A percentile compares a stretch with the other conserved stretches of the same genome.
These are phyloP conservation scores for Sarcophaga carnaria DNA, from an alignment of 2,888 invertebrate species.

Conservation along the genomic window DNA sequence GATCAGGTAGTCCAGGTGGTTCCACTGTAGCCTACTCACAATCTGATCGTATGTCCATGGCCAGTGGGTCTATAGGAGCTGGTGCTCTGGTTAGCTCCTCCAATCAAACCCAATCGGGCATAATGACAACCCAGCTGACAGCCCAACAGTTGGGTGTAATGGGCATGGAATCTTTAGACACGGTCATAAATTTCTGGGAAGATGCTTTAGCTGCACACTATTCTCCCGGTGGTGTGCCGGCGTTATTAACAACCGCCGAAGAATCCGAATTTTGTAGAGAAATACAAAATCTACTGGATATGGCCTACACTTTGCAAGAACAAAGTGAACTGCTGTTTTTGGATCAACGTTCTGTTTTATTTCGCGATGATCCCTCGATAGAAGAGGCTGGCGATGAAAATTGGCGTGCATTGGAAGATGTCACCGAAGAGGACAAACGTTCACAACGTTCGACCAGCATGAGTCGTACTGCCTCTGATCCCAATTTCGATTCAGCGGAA, in stretches of 20 bases:
- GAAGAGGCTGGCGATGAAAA: conserved; percentile 79
- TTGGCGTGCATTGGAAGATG: conserved; percentile 68
- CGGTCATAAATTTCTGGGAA: conserved; percentile 97
- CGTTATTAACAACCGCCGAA: conserved; percentile 90
- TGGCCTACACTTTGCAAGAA: conserved; percentile 92
- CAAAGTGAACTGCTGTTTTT: conserved; percentile 93
- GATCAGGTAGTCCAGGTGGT: conserved; percentile 84
- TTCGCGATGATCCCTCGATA: conserved; percentile 89
- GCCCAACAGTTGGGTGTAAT: conserved; percentile 94
- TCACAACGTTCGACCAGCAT: conserved; percentile 76
- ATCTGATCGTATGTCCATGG: conserved; percentile 87
- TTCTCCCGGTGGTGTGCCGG: conserved; percentile 82
- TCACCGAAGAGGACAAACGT: conserved; percentile 74
- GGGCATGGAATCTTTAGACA: conserved; percentile 96
- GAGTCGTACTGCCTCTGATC: conserved; percentile 81
- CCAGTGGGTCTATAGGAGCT: conserved; percentile 86
- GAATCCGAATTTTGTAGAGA: conserved; percentile 93
- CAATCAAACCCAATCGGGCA: conserved; percentile 60
- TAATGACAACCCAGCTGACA: conserved; percentile 85
- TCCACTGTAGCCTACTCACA: conserved; percentile 83
- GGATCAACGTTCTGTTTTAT: conserved; percentile 93
- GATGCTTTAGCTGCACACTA: conserved; percentile 93
- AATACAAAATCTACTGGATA: conserved; percentile 90
- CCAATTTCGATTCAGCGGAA: conserved; percentile 93
- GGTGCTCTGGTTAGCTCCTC: conserved; percentile 74